phyloP scores from a whole-genome alignment of 1,140 invertebrate genomes.

The Trichonephila inaurata region DNA sequence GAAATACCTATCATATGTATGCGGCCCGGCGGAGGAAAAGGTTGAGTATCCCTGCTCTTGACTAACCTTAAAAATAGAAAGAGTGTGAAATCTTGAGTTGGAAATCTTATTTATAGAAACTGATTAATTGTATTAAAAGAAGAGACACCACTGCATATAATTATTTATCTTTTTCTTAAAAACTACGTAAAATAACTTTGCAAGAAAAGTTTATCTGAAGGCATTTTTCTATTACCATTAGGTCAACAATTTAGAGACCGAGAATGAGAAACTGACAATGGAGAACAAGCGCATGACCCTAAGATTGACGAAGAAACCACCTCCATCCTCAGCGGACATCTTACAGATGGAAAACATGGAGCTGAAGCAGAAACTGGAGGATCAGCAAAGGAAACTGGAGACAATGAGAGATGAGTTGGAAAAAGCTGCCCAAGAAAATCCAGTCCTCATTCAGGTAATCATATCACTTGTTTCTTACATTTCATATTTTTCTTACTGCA shows the following conservation, averaged over 20 bases:
- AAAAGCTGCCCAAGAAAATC: constrained; percentile 62
- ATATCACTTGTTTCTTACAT: neutral
- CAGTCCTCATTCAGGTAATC: constrained; percentile 61
- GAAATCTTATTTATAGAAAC: too few relatives aligned
- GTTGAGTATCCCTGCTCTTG: too few relatives aligned
- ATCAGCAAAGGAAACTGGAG: constrained; percentile 85
- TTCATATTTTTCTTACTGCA: too few relatives aligned
- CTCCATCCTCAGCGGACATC: constrained; percentile 79
- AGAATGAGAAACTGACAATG: constrained; percentile 87
- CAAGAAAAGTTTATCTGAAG: too few relatives aligned
- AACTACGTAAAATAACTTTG: too few relatives aligned
- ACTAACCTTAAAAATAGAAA: too few relatives aligned
- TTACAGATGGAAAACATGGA: constrained; percentile 82
- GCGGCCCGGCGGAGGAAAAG: too few relatives aligned
- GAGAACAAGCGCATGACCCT: constrained; percentile 86
- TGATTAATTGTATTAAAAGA: too few relatives aligned
- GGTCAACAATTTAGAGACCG: constrained; percentile 83
- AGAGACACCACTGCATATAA: too few relatives aligned
- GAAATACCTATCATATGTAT: too few relatives aligned
- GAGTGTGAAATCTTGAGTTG: too few relatives aligned
- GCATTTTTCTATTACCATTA: neutral
- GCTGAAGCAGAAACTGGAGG: constrained; percentile 84
- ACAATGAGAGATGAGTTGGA: constrained; percentile 79
- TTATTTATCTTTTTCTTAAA: too few relatives aligned
- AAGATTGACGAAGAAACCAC: constrained; percentile 79